Percentiles rank a stretch among this genome's conserved stretches.
These are phyloP conservation scores for Anolis apletophallus DNA, from an alignment of 2,797 vertebrate species.

Conservation along the genomic window DNA sequence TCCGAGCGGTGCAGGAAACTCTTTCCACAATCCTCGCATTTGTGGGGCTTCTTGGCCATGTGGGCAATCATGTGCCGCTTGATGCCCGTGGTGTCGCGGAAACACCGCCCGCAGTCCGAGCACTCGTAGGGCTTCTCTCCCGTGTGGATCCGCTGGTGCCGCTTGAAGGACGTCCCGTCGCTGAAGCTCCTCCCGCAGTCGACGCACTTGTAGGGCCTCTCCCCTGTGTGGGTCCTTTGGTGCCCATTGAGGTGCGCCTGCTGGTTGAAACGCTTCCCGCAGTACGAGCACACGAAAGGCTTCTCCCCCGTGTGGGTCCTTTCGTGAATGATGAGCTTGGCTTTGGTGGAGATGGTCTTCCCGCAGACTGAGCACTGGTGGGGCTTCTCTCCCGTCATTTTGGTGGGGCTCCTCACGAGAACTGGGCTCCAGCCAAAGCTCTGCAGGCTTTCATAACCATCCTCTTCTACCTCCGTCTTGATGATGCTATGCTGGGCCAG, in stretches of 20 bases:
- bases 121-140: constrained; percentile 41
- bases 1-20: constrained; percentile 39
- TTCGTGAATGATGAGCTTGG: neutral
- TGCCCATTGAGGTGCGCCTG: constrained; percentile 54
- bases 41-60: constrained; percentile 31
- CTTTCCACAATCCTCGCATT: constrained; percentile 24
- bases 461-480: neutral
- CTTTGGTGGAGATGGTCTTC: neutral
- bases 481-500: neutral
- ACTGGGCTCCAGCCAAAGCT: neutral
- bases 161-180: constrained; percentile 19
- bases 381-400: neutral
- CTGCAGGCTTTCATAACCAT: neutral
- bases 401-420: neutral
- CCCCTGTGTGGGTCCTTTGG: constrained; percentile 54
- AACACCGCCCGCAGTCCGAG: constrained; percentile 49
- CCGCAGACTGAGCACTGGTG: neutral
- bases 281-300: constrained; percentile 35
- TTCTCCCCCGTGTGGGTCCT: constrained; percentile 58
- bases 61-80: constrained; percentile 39
- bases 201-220: constrained; percentile 48
- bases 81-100: constrained; percentile 37
- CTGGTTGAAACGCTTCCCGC: constrained; percentile 41
- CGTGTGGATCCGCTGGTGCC: constrained; percentile 37
- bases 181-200: constrained; percentile 57